phyloP scores from a whole-genome alignment of 2,113 vertebrate species.

The Hippocampus comes region DNA sequence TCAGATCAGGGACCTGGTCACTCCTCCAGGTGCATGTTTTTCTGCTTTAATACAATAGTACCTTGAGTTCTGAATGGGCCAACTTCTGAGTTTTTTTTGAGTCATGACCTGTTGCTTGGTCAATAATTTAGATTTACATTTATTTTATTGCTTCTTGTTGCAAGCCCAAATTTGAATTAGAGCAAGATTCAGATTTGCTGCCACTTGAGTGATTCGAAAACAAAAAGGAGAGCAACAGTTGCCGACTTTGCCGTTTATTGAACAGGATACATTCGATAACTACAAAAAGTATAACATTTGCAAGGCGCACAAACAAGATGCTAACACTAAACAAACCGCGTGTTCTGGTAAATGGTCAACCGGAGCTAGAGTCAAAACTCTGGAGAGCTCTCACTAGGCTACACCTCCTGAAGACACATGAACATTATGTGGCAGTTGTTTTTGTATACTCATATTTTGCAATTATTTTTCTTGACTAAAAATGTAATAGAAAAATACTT shows the following conservation, averaged over 20 bases:
- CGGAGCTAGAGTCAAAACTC: background rate
- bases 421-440: background rate
- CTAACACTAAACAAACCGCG: background rate
- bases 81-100: background rate
- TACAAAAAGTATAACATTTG: background rate
- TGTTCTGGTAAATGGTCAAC: too few relatives aligned
- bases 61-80: background rate
- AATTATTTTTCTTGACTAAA: too few relatives aligned
- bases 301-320: background rate
- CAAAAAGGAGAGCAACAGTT: background rate
- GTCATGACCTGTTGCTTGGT: too few relatives aligned
- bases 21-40: constrained; percentile 74
- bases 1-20: constrained; percentile 92
- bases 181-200: background rate
- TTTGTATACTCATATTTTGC: too few relatives aligned
- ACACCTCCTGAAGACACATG: background rate
- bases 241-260: background rate
- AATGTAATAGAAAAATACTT: too few relatives aligned
- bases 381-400: background rate
- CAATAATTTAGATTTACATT: too few relatives aligned
- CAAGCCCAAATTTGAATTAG: background rate
- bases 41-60: background rate
- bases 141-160: background rate
- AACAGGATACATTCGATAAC: background rate
- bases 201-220: background rate